Conservation (phyloP, 2,888 invertebrate species). For the Drosophila tripunctata region DNA sequence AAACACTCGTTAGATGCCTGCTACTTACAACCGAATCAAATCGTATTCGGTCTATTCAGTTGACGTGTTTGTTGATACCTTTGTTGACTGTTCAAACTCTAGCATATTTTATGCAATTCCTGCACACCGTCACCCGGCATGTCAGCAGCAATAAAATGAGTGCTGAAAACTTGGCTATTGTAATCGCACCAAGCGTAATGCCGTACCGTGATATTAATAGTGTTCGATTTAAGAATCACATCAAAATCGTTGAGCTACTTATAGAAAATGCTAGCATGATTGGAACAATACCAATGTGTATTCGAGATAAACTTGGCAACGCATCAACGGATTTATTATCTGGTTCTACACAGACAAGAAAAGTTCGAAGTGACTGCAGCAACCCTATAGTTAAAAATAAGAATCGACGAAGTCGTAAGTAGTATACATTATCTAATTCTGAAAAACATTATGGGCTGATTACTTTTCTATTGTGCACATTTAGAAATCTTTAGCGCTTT, state of each 20-base stretch:
- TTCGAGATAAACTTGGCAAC: conserved; percentile 6
- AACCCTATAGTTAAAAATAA: not conserved
- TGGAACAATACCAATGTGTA: conserved; percentile 84
- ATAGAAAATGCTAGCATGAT: conserved; percentile 91
- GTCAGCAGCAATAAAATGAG: conserved; percentile 93
- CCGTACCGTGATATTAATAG: conserved; percentile 88
- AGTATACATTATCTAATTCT: not conserved
- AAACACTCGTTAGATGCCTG: conserved; percentile 88
- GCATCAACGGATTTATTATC: not conserved
- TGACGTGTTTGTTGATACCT: conserved; percentile 90
- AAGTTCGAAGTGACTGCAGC: not conserved
- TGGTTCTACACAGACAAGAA: not conserved
- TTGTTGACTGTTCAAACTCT: conserved; percentile 91
- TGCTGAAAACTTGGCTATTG: conserved; percentile 92
- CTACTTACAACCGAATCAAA: not conserved
- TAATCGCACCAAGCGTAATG: conserved; percentile 94
- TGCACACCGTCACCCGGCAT: conserved; percentile 86
- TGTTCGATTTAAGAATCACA: conserved; percentile 88
- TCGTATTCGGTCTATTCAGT: conserved; percentile 84
- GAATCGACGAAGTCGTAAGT: conserved; percentile 18
- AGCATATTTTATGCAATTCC: conserved; percentile 90
- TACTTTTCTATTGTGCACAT: not conserved
- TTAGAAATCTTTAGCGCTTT: conserved; percentile 14
- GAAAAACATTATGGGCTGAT: not conserved
- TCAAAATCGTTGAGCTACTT: conserved; percentile 89